Evolutionary conservation across 2,113 vertebrate genomes (phyloP).

Genomic region (Lepus timidus): DNA sequence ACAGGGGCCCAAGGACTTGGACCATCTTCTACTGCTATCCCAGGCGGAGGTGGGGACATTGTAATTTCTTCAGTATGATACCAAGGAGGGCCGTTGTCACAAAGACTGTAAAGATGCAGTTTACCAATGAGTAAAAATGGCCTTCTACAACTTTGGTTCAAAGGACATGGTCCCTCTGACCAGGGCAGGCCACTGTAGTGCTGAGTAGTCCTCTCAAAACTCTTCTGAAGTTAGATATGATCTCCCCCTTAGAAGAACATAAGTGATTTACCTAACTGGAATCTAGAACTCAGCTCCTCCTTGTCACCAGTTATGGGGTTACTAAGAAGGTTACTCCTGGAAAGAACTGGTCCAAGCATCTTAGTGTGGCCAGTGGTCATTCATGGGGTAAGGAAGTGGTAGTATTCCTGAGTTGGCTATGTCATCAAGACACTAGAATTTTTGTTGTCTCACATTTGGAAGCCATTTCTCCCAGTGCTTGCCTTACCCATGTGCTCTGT

Average conservation of each 20-base stretch:
- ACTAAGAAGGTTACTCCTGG: background rate
- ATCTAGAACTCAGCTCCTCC: slow-evolving; percentile 16
- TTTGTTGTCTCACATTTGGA: background rate
- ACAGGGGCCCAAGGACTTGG: too few species aligned
- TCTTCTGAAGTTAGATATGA: background rate
- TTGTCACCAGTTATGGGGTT: background rate
- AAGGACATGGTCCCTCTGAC: background rate
- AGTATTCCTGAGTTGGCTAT: background rate
- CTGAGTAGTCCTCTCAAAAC: background rate
- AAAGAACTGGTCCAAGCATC: background rate
- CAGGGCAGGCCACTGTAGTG: background rate
- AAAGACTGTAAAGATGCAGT: background rate
- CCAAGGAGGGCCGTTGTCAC: slow-evolving; percentile 32
- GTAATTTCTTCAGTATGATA: slow-evolving; percentile 38
- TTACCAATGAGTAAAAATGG: background rate
- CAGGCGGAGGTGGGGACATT: background rate
- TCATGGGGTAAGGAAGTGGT: background rate
- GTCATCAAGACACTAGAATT: background rate
- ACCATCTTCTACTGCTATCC: too few species aligned
- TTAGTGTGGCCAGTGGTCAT: background rate
- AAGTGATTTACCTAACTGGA: background rate
- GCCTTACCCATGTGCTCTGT: background rate
- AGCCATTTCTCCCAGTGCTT: background rate
- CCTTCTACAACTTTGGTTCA: background rate
- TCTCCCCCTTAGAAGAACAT: background rate